A percentile compares a stretch with the other conserved stretches of the same genome.
These are phyloP conservation scores for Corythaixoides concolor DNA, from an alignment of 2,113 vertebrate genomes.

Conservation along the genomic window DNA sequence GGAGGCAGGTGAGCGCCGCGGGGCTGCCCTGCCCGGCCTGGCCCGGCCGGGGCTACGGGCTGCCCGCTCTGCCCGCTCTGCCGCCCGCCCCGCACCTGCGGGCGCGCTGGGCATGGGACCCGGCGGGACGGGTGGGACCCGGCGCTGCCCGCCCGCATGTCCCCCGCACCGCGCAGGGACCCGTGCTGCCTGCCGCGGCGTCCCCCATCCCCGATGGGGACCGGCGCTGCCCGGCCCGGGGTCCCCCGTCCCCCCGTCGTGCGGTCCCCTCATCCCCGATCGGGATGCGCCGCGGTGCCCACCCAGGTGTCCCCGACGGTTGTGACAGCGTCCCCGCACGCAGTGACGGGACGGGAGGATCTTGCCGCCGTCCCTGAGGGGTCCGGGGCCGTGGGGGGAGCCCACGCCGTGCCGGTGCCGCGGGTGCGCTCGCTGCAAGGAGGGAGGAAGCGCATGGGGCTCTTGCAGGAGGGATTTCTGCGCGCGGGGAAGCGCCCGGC, in stretches of 20 bases:
- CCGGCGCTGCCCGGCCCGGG: too few species aligned
- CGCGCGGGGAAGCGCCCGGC: background rate
- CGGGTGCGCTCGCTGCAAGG: background rate
- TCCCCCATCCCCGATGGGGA: background rate
- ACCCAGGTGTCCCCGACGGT: background rate
- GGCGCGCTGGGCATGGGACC: background rate
- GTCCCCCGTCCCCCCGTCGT: background rate
- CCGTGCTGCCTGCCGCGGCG: too few species aligned
- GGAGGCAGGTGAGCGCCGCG: constrained; percentile 82
- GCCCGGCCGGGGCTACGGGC: background rate
- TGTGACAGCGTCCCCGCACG: background rate
- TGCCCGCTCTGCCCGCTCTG: background rate
- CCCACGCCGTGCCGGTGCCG: background rate
- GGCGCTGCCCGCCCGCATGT: background rate
- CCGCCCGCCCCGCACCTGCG: background rate
- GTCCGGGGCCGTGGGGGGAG: background rate
- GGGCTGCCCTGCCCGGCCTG: background rate
- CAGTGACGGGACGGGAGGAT: background rate
- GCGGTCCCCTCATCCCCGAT: too few species aligned
- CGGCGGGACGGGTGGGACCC: background rate
- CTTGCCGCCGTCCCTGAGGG: background rate
- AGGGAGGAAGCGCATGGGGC: background rate
- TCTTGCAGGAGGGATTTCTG: background rate
- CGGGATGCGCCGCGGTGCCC: background rate
- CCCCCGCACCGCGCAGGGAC: background rate